These are phyloP conservation scores for Corvus hawaiiensis DNA, from an alignment of 2,113 vertebrate species.

Conservation along the genomic window DNA sequence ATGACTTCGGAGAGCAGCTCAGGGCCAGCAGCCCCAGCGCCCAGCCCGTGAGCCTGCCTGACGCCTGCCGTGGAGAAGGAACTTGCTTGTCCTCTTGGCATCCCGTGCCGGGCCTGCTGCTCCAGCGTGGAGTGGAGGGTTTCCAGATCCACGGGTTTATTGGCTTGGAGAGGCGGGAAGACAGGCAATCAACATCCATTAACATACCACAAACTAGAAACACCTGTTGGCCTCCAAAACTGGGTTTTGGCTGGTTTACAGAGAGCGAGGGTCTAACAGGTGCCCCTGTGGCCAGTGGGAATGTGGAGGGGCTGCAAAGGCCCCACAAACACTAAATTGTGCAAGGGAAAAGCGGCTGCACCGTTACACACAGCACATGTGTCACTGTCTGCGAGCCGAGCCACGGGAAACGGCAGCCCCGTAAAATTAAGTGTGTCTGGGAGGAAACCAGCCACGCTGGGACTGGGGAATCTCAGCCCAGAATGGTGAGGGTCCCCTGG, in stretches of 20 bases:
- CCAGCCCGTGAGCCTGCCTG: neutral
- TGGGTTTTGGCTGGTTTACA: neutral
- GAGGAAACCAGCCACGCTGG: neutral
- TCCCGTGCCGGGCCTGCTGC: neutral
- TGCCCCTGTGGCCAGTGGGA: neutral
- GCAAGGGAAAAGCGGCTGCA: neutral
- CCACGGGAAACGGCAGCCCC: neutral
- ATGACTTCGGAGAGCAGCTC: neutral
- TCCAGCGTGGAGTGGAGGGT: neutral
- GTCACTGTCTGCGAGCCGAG: neutral
- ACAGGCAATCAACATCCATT: neutral
- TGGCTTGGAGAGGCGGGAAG: neutral
- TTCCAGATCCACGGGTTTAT: neutral
- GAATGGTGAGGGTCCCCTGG: neutral
- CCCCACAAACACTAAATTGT: rapidly evolving
- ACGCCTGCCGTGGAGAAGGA: neutral
- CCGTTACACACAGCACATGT: rapidly evolving
- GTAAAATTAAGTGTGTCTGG: neutral
- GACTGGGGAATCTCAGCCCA: neutral
- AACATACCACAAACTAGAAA: neutral
- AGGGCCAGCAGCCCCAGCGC: neutral
- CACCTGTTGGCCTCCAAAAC: neutral
- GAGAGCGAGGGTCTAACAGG: neutral
- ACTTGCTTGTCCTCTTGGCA: neutral
- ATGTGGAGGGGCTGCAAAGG: neutral